Conservation (phyloP, 2,888 invertebrate species). For the Lottia gigantea region DNA sequence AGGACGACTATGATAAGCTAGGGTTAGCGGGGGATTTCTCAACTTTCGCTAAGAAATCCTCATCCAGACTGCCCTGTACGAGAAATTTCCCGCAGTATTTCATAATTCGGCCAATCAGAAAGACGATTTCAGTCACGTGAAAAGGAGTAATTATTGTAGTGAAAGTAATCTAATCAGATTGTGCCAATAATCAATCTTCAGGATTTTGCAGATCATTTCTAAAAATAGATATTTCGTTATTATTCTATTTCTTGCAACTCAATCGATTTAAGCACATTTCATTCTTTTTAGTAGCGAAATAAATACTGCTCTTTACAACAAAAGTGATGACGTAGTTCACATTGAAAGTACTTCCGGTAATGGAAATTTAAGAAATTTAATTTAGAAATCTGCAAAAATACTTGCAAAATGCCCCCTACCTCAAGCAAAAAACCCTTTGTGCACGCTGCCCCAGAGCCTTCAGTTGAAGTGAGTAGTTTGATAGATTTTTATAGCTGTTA, state of each 20-base stretch:
- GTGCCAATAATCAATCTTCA: neutral
- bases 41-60: neutral
- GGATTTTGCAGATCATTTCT: neutral
- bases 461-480: slow-evolving; percentile 20
- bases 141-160: neutral
- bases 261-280: no score
- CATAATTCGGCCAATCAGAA: neutral
- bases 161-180: neutral
- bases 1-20: neutral
- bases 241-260: no score
- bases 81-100: neutral
- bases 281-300: neutral
- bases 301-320: neutral
- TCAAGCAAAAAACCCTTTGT: slow-evolving; percentile 30
- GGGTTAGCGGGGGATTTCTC: neutral
- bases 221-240: no score
- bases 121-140: neutral
- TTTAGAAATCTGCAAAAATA: no score
- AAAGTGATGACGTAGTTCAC: neutral
- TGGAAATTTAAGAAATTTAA: no score
- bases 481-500: no score
- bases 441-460: slow-evolving; percentile 32
- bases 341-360: neutral
- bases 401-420: slow-evolving; percentile 31
- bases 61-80: neutral